Percentiles rank a stretch among this genome's conserved stretches.
Conservation (phyloP, 2,797 vertebrate genomes). For the Hirundo rustica region DNA sequence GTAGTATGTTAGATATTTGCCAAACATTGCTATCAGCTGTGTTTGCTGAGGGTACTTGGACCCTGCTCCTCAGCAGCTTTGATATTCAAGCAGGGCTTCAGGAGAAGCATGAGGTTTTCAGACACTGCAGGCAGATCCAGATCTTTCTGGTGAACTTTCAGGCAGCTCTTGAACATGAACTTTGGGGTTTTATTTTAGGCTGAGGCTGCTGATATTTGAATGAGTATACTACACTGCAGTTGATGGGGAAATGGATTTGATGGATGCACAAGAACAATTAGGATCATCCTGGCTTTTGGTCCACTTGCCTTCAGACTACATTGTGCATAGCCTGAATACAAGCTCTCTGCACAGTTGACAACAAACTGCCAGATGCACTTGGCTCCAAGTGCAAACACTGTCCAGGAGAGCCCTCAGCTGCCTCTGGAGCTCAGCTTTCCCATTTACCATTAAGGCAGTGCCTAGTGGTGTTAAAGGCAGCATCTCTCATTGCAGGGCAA, state of each 20-base stretch:
- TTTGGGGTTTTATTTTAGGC: not conserved
- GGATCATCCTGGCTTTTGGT: not conserved
- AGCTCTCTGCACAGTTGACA: not conserved
- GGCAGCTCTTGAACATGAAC: not conserved
- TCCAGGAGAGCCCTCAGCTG: not conserved
- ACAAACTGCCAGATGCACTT: not conserved
- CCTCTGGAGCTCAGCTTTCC: not conserved
- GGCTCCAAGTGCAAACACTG: not conserved
- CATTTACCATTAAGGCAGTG: not conserved
- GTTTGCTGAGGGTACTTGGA: not conserved
- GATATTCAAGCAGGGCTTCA: not conserved
- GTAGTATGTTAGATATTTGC: not conserved
- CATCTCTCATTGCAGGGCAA: not conserved
- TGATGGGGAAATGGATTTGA: not conserved
- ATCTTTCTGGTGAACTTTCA: not conserved
- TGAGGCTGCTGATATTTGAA: not conserved
- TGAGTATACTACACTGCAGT: not conserved
- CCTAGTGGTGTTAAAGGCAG: not conserved
- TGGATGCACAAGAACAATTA: not conserved
- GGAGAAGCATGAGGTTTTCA: not conserved
- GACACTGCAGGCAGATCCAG: not conserved
- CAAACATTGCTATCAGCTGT: not conserved
- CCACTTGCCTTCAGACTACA: not conserved
- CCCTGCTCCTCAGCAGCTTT: not conserved
- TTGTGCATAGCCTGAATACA: fast-evolving